These are phyloP conservation scores for Drosophila fulvimacula DNA, from an alignment of 2,888 invertebrate species.

Conservation along the genomic window DNA sequence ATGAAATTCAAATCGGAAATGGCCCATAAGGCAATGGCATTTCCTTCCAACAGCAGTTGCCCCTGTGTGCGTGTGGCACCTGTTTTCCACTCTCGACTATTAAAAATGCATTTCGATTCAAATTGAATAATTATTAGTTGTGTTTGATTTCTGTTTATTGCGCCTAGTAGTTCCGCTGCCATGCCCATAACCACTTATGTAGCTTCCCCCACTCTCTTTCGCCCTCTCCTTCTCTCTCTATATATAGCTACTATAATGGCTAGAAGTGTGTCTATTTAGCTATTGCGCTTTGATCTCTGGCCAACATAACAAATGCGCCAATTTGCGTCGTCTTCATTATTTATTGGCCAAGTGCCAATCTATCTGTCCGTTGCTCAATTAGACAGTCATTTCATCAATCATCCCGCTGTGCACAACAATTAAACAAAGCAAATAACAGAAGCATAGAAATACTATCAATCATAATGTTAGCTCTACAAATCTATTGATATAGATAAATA, in stretches of 20 bases:
- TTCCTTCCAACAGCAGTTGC: slow-evolving; percentile 34
- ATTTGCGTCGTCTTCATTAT: slow-evolving; percentile 43
- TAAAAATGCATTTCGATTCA: slow-evolving; percentile 64
- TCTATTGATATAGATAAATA: not conserved
- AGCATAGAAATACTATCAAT: slow-evolving; percentile 16
- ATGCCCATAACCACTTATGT: not conserved
- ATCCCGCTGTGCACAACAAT: slow-evolving; percentile 18
- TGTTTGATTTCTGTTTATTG: slow-evolving; percentile 13
- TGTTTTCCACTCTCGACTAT: slow-evolving; percentile 43
- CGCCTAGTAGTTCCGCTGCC: slow-evolving; percentile 36
- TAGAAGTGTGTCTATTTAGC: slow-evolving; percentile 24
- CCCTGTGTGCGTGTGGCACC: slow-evolving; percentile 6
- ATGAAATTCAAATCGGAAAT: slow-evolving; percentile 60
- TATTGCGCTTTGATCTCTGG: slow-evolving; percentile 42
- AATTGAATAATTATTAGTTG: slow-evolving; percentile 49
- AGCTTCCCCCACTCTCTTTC: not conserved
- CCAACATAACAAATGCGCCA: slow-evolving; percentile 55
- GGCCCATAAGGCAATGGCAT: slow-evolving; percentile 44
- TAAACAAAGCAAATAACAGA: slow-evolving; percentile 21
- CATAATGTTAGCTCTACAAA: not conserved
- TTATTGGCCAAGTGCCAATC: slow-evolving; percentile 45
- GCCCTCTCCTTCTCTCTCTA: not conserved
- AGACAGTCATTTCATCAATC: slow-evolving; percentile 30
- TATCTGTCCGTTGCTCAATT: slow-evolving; percentile 17
- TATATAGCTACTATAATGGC: too few relatives aligned